Evolutionary conservation across 2,888 invertebrate genomes (phyloP), one percentile per base, ranked within the genome.

Genomic region (Orthosia incerta): DNA sequence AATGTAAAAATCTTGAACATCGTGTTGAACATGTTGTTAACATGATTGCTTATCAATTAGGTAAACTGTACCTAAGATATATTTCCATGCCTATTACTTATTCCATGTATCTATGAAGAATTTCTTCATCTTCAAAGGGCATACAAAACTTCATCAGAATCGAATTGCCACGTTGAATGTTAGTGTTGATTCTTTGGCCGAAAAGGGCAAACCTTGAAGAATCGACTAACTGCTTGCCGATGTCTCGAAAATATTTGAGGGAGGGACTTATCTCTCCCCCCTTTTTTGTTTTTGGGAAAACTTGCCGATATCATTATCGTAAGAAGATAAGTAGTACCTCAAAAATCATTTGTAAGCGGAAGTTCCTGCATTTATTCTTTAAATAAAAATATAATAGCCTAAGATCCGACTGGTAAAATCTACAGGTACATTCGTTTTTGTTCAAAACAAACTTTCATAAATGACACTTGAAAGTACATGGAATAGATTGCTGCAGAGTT

Each of bases 1-100:
- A 62, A 84, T 60, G 65, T 69, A 71, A 70, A 74, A 73, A 80
- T 62, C 45, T 60, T 57, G 31, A 62, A 55, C 57, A 39, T 55
- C 23, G n/a, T 56, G 20, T 51, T 56, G n/a, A 62, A 48, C 50
- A 55, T 66, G 39, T 48, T 78, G 31, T 53, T 53, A 46, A 53
- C 23, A 69, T 46, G 20, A 69, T 75, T 70, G 53, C 55, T 45
- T 60, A 50, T 78, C 55, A 70, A 51, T 39, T 53, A 71, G 45
- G 39, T 20, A 57, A 26, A 55, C 55, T 20, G 7, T 23, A 23
- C 13, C 15, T 1, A 55, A 55, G 15, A 55, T 55, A 55, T 20
- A 13, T 55, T 23, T 2, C 13, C 15, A 23, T 23, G 23, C n/a
- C 53, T 12, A 23, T 20, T 20, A 15, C n/a, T 13, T 15, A 45